Evolutionary conservation across 2,113 vertebrate species (phyloP).

Genomic region (Nycticorax nycticorax): DNA sequence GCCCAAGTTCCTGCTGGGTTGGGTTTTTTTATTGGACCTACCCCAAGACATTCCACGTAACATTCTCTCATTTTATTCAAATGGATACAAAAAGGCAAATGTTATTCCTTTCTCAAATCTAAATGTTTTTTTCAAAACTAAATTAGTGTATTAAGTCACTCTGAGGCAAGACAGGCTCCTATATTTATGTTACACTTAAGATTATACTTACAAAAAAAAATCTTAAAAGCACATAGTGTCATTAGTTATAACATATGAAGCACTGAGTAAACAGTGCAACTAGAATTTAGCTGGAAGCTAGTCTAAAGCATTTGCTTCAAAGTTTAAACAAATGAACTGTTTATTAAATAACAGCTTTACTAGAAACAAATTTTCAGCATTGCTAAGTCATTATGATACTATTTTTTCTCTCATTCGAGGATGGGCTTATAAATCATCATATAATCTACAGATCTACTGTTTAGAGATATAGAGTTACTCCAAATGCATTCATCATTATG

Average conservation of each 20-base stretch:
- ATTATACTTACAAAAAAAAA: not conserved
- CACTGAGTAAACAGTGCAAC: not conserved
- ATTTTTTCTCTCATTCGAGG: not conserved
- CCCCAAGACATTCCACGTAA: not conserved
- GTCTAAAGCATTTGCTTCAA: not conserved
- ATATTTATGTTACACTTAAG: slow-evolving; percentile 62
- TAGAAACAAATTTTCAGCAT: slow-evolving; percentile 18
- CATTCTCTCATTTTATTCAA: not conserved
- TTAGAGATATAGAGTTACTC: not conserved
- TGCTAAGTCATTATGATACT: not conserved
- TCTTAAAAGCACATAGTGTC: slow-evolving; percentile 42
- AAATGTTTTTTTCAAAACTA: slow-evolving; percentile 46
- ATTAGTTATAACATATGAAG: slow-evolving; percentile 11
- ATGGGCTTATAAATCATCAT: not conserved
- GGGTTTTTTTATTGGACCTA: not conserved
- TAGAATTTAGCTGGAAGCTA: slow-evolving; percentile 32
- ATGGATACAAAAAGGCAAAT: not conserved
- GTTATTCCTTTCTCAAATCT: slow-evolving; percentile 35
- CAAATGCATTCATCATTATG: not conserved
- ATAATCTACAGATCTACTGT: not conserved
- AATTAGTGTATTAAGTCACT: slow-evolving; percentile 28
- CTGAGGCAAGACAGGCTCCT: slow-evolving; percentile 62
- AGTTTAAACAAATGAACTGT: slow-evolving; percentile 21
- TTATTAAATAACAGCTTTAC: slow-evolving; percentile 28
- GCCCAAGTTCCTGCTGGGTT: not conserved